Evolutionary conservation across 1,140 invertebrate species (phyloP).

Genomic region (Solenopsis fugax): DNA sequence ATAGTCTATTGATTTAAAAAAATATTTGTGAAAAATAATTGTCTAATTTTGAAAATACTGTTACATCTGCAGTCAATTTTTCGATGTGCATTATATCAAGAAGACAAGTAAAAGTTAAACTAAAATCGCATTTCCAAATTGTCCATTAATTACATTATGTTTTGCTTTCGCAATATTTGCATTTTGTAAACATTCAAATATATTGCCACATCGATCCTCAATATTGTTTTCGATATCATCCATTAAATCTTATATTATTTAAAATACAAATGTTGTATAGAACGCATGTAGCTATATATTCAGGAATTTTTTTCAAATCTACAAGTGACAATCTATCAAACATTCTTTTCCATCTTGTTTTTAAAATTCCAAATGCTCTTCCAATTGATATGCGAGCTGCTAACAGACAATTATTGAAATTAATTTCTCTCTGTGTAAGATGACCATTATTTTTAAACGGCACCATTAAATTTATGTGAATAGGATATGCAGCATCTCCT

Average conservation of each 20-base stretch:
- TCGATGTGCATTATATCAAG: no score
- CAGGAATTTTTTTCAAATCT: slow-evolving; percentile 5
- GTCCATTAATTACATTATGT: no score
- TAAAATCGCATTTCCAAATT: no score
- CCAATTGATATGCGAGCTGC: slow-evolving; percentile 3
- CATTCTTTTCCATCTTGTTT: slow-evolving; percentile 21
- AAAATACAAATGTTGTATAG: slow-evolving; percentile 17
- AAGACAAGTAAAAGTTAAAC: no score
- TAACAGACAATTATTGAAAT: background rate
- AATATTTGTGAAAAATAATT: no score
- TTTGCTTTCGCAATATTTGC: no score
- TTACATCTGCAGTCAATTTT: no score
- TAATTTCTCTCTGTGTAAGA: background rate
- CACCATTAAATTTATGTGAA: slow-evolving; percentile 18
- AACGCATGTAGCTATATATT: background rate
- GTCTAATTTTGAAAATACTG: no score
- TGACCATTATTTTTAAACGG: slow-evolving; percentile 22
- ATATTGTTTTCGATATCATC: background rate
- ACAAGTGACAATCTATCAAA: slow-evolving; percentile 14
- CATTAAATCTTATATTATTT: slow-evolving; percentile 9
- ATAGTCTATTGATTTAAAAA: no score
- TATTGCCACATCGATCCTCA: background rate
- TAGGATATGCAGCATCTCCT: slow-evolving; percentile 3
- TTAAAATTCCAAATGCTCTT: slow-evolving; percentile 12
- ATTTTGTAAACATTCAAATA: no score